A percentile compares a stretch with the other conserved stretches of the same genome.
These are phyloP conservation scores for Trachymyrmex septentrionalis DNA, from an alignment of 1,140 invertebrate species.

Conservation along the genomic window DNA sequence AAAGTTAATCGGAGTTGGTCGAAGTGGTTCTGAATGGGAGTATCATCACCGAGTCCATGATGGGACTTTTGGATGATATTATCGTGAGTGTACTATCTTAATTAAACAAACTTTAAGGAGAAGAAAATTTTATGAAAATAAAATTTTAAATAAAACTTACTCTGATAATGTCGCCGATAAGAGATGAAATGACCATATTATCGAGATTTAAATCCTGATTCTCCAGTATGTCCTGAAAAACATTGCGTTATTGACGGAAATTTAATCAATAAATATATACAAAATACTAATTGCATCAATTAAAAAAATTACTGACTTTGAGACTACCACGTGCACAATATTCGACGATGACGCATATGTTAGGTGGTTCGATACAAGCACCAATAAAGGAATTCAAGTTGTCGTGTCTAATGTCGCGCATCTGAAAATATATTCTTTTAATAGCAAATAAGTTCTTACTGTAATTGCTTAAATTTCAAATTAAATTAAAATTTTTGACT, in stretches of 20 bases:
- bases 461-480: background rate
- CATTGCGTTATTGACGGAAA: background rate
- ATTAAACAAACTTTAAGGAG: background rate
- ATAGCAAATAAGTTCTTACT: background rate
- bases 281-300: constrained; percentile 46
- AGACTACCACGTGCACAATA: constrained; percentile 96
- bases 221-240: constrained; percentile 94
- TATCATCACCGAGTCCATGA: too few species aligned
- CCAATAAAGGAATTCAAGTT: constrained; percentile 97
- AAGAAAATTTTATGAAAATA: background rate
- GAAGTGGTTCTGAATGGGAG: too few species aligned
- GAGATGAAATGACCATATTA: constrained; percentile 96
- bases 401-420: constrained; percentile 95
- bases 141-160: constrained; percentile 86
- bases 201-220: constrained; percentile 96
- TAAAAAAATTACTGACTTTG: constrained; percentile 88
- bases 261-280: background rate
- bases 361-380: constrained; percentile 95
- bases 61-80: too few species aligned
- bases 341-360: constrained; percentile 96
- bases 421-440: constrained; percentile 87
- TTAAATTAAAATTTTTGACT: constrained; percentile 63
- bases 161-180: constrained; percentile 95
- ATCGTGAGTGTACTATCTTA: background rate
- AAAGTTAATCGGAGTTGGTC: too few species aligned